Base-by-base conservation (phyloP, 2,113 vertebrate genomes). In the Speoplatyrhinus poulsoni region DNA sequence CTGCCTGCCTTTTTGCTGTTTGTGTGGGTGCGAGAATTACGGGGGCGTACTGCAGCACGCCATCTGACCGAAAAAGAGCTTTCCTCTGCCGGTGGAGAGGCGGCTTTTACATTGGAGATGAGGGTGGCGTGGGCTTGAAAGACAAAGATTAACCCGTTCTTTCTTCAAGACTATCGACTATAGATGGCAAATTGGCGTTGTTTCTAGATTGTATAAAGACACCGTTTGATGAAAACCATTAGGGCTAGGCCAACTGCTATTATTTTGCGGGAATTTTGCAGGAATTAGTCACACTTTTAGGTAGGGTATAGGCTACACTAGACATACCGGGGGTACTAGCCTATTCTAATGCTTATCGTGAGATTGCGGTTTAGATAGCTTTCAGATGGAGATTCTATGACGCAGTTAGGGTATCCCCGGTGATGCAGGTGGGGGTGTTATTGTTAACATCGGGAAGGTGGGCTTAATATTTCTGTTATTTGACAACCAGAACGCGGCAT, bases 41-140 rank as follows among this genome's bases (percentile, higher is more conserved):
- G 93, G 91, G 93, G 93, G 92, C 88, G 93, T 92, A 91, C 88
- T 92, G 91, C 92, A 92, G 91, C 91, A 89, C 92, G 91, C 93
- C 91, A 93, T 93, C 91, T 93, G 92, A 93, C 92, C 93, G 92
- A 94, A 94, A 91, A 93, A 92, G 90, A 92, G 91, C 88, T 87
- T 93, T 92, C 93, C 91, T 93, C 91, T 92, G 88, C 92, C 91
- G 90, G 89, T 84, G 88, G 84, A 88, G 90, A 92, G 90, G 91
- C 89, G 88, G 88, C 82, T 89, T 90, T 88, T 81, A 82, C 83
- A 81, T 81, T 81, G 73, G 78, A 82, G 81, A 67, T 83, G 91
- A 89, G 83, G 87, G 87, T 79, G 89, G 79, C 48, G 75, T 76
- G 82, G 80, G 58, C 82, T 71, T 87, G 84, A 87, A 70, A 78